Percentiles rank a stretch among this genome's conserved stretches.
These are phyloP conservation scores for Lordiphosa stackelbergi DNA, from an alignment of 1,140 invertebrate species.

Conservation along the genomic window DNA sequence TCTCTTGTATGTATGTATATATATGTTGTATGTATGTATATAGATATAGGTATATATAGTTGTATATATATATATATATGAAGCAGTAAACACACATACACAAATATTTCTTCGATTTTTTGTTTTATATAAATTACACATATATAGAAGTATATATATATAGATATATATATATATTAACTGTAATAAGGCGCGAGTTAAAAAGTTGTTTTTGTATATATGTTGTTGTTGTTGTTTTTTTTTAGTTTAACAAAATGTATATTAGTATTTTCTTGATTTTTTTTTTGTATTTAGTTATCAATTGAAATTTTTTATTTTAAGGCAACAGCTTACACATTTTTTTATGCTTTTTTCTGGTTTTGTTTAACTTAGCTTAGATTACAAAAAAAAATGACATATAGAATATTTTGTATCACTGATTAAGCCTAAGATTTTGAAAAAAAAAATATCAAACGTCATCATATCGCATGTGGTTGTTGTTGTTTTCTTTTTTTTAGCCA, in stretches of 20 bases:
- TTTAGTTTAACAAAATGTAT: conserved; percentile 44
- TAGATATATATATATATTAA: conserved; percentile 25
- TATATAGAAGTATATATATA: conserved; percentile 25
- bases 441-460: conserved; percentile 70
- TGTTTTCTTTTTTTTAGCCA: conserved; percentile 2
- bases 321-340: conserved; percentile 55
- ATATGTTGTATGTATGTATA: conserved; percentile 40
- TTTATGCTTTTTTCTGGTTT: conserved; percentile 16
- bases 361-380: conserved; percentile 39
- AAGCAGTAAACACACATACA: conserved; percentile 68
- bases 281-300: conserved; percentile 28
- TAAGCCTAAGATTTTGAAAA: conserved; percentile 46
- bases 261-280: conserved; percentile 33
- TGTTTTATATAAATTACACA: conserved; percentile 16
- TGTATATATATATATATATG: conserved; percentile 32
- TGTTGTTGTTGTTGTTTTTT: conserved; percentile 24
- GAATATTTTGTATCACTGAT: conserved; percentile 59
- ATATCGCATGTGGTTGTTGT: conserved; percentile 46
- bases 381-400: conserved; percentile 45
- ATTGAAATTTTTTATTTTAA: conserved; percentile 40
- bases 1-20: conserved; percentile 31
- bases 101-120: conserved; percentile 34
- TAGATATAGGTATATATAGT: conserved; percentile 29
- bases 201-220: conserved; percentile 39
- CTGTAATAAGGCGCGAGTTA: conserved; percentile 48